A percentile compares a stretch with the other conserved stretches of the same genome.
Conservation (phyloP, 2,888 invertebrate genomes). For the Raillietiella orientalis region DNA sequence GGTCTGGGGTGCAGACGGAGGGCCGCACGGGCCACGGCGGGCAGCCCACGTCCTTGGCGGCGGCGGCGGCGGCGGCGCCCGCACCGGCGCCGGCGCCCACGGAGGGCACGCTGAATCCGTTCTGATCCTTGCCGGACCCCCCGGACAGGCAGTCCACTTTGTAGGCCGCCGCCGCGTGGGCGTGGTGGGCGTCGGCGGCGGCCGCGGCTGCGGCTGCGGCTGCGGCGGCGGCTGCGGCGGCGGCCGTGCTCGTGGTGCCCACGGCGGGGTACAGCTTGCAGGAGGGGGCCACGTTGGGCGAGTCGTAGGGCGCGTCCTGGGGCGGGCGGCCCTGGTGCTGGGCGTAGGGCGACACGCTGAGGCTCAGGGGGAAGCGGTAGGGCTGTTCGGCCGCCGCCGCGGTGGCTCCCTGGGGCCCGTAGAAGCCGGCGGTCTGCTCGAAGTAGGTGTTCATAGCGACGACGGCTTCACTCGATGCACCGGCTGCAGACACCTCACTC, state of each 20-base stretch:
- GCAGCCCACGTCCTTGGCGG: slow-evolving; percentile 4
- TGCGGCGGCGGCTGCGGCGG: slow-evolving; percentile 19
- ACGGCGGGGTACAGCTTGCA: slow-evolving; percentile 7
- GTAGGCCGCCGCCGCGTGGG: slow-evolving; percentile 19
- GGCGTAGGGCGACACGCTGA: slow-evolving; percentile 39
- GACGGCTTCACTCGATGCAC: neutral
- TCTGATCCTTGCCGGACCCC: slow-evolving; percentile 8
- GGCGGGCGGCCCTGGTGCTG: slow-evolving; percentile 33
- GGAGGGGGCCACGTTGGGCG: slow-evolving; percentile 22
- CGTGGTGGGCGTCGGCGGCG: neutral
- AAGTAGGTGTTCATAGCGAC: slow-evolving; percentile 66
- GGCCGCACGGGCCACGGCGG: slow-evolving; percentile 44
- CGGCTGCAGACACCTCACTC: neutral
- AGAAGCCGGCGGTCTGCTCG: slow-evolving; percentile 83
- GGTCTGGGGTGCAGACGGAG: slow-evolving; percentile 57
- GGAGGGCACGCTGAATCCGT: slow-evolving; percentile 8
- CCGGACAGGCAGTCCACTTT: slow-evolving; percentile 43
- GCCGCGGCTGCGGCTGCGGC: slow-evolving; percentile 22
- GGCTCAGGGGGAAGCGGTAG: slow-evolving; percentile 51
- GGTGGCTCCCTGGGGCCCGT: slow-evolving; percentile 23
- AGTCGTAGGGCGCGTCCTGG: slow-evolving; percentile 69
- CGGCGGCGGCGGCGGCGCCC: slow-evolving; percentile 7
- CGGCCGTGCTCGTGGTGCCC: neutral
- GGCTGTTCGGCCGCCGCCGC: slow-evolving; percentile 33
- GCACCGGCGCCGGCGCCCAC: slow-evolving; percentile 8